A percentile compares a stretch with the other conserved stretches of the same genome.
phyloP scores from a whole-genome alignment of 1,140 invertebrate species.

The Oryctes rhinoceros region DNA sequence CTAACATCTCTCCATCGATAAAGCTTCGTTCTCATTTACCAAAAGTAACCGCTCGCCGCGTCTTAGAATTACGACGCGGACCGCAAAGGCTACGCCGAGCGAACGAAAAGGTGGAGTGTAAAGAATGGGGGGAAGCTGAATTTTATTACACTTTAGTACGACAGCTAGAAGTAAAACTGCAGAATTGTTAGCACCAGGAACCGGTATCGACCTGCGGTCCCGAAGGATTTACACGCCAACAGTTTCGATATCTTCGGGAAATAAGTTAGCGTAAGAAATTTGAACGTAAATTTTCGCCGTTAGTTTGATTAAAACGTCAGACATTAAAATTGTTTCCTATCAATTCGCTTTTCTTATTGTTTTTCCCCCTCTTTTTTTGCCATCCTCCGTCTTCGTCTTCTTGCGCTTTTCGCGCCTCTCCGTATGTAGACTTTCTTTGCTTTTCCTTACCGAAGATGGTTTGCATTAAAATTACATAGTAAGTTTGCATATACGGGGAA shows the following conservation, averaged over 20 bases:
- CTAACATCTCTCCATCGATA: not conserved
- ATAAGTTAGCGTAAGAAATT: slow-evolving; percentile 54
- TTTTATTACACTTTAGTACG: slow-evolving; percentile 61
- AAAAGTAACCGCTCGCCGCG: not conserved
- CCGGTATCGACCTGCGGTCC: slow-evolving; percentile 57
- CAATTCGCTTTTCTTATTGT: slow-evolving; percentile 1
- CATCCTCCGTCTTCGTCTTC: not conserved
- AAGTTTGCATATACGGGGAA: not conserved
- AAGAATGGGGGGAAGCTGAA: slow-evolving; percentile 50
- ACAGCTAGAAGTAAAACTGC: slow-evolving; percentile 60
- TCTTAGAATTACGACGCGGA: not conserved
- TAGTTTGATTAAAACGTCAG: slow-evolving; percentile 42
- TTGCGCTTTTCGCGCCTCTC: not conserved
- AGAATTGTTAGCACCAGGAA: slow-evolving; percentile 60
- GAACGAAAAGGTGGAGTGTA: slow-evolving; percentile 25
- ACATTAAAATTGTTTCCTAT: slow-evolving; percentile 28
- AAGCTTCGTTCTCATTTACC: not conserved
- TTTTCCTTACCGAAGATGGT: not conserved
- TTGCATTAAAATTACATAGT: slow-evolving; percentile 36
- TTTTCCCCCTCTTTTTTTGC: not conserved
- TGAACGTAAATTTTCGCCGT: slow-evolving; percentile 48
- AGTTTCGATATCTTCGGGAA: slow-evolving; percentile 57
- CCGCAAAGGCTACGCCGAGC: not conserved
- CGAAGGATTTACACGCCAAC: slow-evolving; percentile 58
- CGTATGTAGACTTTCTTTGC: not conserved